Conservation (phyloP, 2,113 vertebrate species). For the Oreochromis spilurus region DNA sequence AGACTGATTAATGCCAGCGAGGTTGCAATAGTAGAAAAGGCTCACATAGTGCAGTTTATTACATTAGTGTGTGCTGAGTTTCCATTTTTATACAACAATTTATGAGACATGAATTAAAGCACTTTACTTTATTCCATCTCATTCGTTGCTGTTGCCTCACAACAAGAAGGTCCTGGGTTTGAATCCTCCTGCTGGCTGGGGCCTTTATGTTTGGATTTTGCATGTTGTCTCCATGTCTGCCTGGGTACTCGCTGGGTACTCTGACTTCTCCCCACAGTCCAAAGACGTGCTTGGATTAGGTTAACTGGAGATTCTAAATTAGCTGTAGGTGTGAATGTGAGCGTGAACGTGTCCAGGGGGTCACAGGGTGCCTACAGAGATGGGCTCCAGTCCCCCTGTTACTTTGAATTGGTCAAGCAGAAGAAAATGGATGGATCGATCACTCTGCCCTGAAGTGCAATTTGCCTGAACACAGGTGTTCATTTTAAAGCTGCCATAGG, state of each 20-base stretch:
- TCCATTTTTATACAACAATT: background rate
- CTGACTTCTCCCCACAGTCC: background rate
- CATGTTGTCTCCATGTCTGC: background rate
- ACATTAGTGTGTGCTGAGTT: background rate
- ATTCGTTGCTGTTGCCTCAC: background rate
- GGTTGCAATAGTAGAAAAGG: background rate
- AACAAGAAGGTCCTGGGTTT: background rate
- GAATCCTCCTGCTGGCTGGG: background rate
- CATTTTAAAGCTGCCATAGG: background rate
- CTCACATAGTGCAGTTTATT: background rate
- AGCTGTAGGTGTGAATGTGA: background rate
- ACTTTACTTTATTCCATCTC: background rate
- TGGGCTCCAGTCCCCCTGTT: background rate
- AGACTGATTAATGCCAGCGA: slow-evolving; percentile 4
- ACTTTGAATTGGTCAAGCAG: background rate
- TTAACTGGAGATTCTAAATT: background rate
- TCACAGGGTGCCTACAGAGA: background rate
- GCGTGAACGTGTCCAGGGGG: background rate
- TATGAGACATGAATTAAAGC: background rate
- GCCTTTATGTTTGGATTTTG: background rate
- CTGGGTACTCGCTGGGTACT: background rate
- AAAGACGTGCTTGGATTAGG: background rate
- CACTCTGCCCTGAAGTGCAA: background rate
- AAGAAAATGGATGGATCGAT: background rate
- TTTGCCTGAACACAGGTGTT: background rate